A percentile compares a stretch with the other conserved stretches of the same genome.
Conservation (phyloP, 2,797 vertebrate species). For the Cetoscarus ocellatus region DNA sequence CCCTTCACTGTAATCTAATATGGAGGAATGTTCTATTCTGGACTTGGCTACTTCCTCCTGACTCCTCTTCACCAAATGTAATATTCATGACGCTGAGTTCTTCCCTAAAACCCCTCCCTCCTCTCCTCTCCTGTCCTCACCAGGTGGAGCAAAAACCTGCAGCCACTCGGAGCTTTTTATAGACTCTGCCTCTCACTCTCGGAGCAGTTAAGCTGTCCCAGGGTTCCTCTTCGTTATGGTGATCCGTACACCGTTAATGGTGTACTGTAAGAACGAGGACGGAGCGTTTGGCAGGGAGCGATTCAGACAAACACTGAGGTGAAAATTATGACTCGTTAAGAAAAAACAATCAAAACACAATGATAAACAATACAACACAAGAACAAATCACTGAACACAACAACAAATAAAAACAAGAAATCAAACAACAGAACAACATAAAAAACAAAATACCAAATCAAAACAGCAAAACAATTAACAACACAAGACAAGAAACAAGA, state of each 20-base stretch:
- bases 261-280: conserved; percentile 72
- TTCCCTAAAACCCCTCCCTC: conserved; percentile 48
- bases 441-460: too few species aligned
- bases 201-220: conserved; percentile 75
- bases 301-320: conserved; percentile 77
- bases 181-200: conserved; percentile 61
- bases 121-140: conserved; percentile 49
- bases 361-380: too few species aligned
- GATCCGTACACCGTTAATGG: conserved; percentile 80
- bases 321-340: too few species aligned
- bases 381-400: too few species aligned
- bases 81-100: conserved; percentile 63
- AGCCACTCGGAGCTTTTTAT: conserved; percentile 68
- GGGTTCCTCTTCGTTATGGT: conserved; percentile 80
- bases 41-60: conserved; percentile 53
- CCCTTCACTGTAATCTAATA: conserved; percentile 69
- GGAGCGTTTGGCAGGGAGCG: conserved; percentile 69
- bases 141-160: conserved; percentile 69
- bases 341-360: too few species aligned
- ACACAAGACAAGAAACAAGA: too few species aligned
- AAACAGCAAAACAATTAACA: too few species aligned
- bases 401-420: too few species aligned
- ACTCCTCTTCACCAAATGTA: conserved; percentile 47
- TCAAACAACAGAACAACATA: too few species aligned
- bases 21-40: conserved; percentile 64